Conservation (phyloP, 2,113 vertebrate genomes). For the Zootoca vivipara region DNA sequence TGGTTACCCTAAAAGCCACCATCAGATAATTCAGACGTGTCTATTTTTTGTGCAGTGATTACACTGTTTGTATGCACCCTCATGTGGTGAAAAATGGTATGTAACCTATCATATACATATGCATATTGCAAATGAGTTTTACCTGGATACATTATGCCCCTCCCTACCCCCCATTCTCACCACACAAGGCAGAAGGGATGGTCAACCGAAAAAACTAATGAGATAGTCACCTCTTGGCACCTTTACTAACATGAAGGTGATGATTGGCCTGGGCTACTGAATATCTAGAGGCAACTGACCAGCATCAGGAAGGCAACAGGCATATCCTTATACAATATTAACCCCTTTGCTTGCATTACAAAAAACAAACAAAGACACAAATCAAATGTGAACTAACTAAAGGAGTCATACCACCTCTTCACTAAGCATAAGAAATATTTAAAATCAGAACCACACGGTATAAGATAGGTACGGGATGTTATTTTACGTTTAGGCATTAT, state of each 20-base stretch:
- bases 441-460: conserved; percentile 3
- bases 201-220: background rate
- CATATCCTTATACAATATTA: conserved; percentile 7
- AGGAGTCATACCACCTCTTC: conserved; percentile 9
- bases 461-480: conserved; percentile 38
- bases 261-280: background rate
- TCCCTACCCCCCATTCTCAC: background rate
- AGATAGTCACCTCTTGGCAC: no score
- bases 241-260: background rate
- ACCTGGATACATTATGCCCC: background rate
- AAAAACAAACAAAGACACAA: background rate
- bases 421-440: conserved; percentile 21
- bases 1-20: background rate
- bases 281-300: conserved; percentile 7
- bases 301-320: conserved; percentile 19
- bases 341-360: conserved; percentile 16
- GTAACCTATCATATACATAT: background rate
- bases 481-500: background rate
- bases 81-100: background rate
- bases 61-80: background rate
- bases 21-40: background rate
- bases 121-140: background rate
- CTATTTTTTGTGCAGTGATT: background rate
- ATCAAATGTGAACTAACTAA: conserved; percentile 18
- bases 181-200: background rate